Base-by-base conservation (phyloP, 1,140 invertebrate genomes). In the Ceratoteleas bidentatus region DNA sequence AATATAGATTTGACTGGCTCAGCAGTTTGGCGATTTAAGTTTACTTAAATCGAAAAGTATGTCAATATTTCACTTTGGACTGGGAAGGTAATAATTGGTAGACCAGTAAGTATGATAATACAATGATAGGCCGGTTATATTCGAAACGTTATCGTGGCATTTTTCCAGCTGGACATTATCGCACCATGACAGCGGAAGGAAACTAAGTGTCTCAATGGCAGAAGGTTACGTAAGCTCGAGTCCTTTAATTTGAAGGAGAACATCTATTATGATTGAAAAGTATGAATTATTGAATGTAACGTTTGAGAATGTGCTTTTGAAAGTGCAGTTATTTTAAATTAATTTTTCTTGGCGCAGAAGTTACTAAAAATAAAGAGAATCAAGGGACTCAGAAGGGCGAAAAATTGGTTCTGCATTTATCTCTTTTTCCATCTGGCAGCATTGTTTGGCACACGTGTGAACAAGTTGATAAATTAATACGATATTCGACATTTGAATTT, bases 81-180 rank as follows among this genome's bases (percentile, higher is more conserved):
- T 33, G 0, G 15, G 6, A 4, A 61, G 68, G 53, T 53, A 53
- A 68, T 56, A 69, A 47, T 6, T 61, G 11, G 56, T 58, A 43
- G 45, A 32, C 54, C 9, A 49, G 36, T 24, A 34, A 49, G 36
- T 24, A 34, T 52, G 56, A 60, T 70, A 60, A 4, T n/a, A 9
- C 15, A 40, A 11, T 40, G 66, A 43, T 56, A 70, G 65, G 32
- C 45, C 34, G 60, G 56, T 58, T 69, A 69, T 58, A 58, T 38
- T 69, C 16, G 32, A 70, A 40, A 14, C 24, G 36, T 72, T 72
- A 72, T 72, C 68, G 43, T 15, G 9, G 6, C 50, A 54, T 47
- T 62, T 70, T 72, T 43, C 57, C 56, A 57, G 11, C 6, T 16
- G 34, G 45, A 15, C 43, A 54, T 72, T 62, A 72, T 61, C 54